Base-by-base conservation (phyloP, 2,797 vertebrate genomes). In the Trachops cirrhosus region DNA sequence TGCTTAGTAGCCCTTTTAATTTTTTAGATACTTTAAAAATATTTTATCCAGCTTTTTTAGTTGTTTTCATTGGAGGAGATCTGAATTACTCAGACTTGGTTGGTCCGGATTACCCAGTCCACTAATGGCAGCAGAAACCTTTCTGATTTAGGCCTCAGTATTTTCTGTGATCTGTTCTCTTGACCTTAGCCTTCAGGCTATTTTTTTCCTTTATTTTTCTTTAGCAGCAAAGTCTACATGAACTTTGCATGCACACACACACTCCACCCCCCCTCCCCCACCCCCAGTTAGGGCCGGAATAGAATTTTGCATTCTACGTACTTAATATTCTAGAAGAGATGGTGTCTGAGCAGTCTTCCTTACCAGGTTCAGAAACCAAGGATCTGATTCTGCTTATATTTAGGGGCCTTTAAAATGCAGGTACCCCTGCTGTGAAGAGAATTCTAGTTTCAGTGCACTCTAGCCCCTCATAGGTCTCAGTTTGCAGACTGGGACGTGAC, bases 401-500 rank as follows among this genome's bases (percentile, higher is more conserved):
- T 37, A 34, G 50, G 50, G 16, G 64, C 37, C 67, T 46, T 64
- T 50, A 34, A 86, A 15, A 34, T 7, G 6, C 12, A 15, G 52
- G 34, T 52, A 32, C 18, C 3, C 5, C 14, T 7, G 29, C 37
- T 19, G 80, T 6, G 32, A 21, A n/a, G 64, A 16, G 32, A 44
- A 44, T 52, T 88, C 70, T 52, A 70, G 50, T 22, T 78, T 70
- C 14, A 29, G 26, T 14, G 15, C 70, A 41, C 29, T 21, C 59
- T 3, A 46, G 74, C 48, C 34, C 52, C 86, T 37, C 46, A 59
- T 37, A 44, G 29, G 74, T 70, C 91, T 88, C 83, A 83, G 92
- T 94, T 88, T 94, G 84, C 84, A 84, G 84, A 88, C 50, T 34
- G 77, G 24, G 54, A 79, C n/a, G 54, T 89, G 91, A 89, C 79